A percentile compares a stretch with the other conserved stretches of the same genome.
These are phyloP conservation scores for Anas capensis DNA, from an alignment of 2,797 vertebrate genomes.

Conservation along the genomic window DNA sequence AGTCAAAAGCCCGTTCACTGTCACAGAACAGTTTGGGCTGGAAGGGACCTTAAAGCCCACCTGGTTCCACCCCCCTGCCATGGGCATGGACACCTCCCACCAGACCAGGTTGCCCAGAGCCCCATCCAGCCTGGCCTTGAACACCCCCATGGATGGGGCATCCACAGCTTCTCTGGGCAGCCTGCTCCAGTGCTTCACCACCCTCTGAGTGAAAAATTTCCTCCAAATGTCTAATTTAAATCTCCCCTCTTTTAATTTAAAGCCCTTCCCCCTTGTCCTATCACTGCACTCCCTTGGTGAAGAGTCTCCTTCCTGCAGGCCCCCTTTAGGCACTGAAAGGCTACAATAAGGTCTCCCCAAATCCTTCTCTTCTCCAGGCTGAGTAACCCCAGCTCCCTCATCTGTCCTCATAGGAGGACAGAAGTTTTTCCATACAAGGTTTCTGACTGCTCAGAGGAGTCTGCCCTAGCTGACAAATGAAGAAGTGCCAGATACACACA, in stretches of 20 bases:
- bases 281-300: not conserved
- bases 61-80: not conserved
- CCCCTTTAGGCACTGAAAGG: not conserved
- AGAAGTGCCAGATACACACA: not conserved
- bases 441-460: not conserved
- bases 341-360: not conserved
- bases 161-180: not conserved
- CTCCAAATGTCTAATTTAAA: not conserved
- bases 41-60: not conserved
- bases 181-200: not conserved
- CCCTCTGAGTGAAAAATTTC: not conserved
- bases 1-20: not conserved
- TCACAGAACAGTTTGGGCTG: not conserved
- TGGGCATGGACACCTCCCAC: not conserved
- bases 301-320: not conserved
- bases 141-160: not conserved
- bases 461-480: not conserved
- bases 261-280: not conserved
- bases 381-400: not conserved
- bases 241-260: not conserved
- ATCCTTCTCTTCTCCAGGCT: not conserved
- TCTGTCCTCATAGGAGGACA: not conserved
- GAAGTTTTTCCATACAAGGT: not conserved
- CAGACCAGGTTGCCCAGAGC: not conserved
- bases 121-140: not conserved